Conservation (phyloP, 2,797 vertebrate genomes). For the Falco naumanni region DNA sequence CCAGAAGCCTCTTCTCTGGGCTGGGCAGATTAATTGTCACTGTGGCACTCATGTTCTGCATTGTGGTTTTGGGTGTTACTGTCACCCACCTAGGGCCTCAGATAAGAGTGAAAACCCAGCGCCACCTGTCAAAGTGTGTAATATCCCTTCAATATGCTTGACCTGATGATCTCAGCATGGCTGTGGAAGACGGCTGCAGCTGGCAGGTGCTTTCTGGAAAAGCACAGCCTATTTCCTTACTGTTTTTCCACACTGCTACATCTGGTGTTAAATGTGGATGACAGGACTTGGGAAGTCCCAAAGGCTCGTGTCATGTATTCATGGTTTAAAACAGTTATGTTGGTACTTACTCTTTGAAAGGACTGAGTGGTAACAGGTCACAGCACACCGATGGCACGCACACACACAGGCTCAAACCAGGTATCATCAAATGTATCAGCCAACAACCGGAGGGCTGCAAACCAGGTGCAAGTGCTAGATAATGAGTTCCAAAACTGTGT, state of each 20-base stretch:
- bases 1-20: not conserved
- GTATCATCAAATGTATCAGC: accelerated
- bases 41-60: not conserved
- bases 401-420: not conserved
- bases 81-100: not conserved
- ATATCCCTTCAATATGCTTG: accelerated
- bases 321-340: not conserved
- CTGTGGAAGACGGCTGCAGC: not conserved
- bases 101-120: not conserved
- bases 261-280: not conserved
- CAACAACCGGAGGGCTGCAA: accelerated
- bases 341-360: not conserved
- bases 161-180: accelerated
- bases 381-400: accelerated
- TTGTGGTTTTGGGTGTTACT: not conserved
- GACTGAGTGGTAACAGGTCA: not conserved
- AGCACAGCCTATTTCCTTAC: not conserved
- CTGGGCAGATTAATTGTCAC: not conserved
- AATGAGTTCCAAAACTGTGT: no score
- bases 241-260: not conserved
- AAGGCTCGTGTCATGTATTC: not conserved
- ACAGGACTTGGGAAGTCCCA: not conserved
- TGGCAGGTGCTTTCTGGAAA: not conserved
- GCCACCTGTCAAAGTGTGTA: not conserved
- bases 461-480: accelerated